Percentiles rank a stretch among this genome's conserved stretches.
phyloP scores from a whole-genome alignment of 2,797 vertebrate species.

The Lithobates pipiens region DNA sequence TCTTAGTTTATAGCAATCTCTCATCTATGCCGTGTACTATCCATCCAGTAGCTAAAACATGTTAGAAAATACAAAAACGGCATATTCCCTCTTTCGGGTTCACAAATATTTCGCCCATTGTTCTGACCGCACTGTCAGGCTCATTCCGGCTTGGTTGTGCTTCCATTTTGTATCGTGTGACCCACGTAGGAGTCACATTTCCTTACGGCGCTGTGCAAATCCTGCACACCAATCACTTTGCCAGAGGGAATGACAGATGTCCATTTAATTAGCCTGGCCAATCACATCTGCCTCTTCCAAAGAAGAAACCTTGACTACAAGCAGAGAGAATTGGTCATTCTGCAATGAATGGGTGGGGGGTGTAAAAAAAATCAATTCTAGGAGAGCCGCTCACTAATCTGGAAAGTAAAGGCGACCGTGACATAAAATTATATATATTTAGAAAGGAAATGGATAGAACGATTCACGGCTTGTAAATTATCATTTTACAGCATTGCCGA shows the following conservation, averaged over 20 bases:
- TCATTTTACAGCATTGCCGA: neutral
- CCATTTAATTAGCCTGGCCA: neutral
- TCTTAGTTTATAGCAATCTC: no score
- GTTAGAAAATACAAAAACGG: no score
- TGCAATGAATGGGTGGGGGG: neutral
- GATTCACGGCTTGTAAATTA: neutral
- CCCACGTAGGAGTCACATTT: neutral
- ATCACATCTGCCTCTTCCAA: neutral
- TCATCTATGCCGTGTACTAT: no score
- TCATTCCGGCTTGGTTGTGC: no score
- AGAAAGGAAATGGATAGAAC: neutral
- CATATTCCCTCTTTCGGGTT: no score
- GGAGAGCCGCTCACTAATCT: neutral
- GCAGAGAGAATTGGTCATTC: neutral
- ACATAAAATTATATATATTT: neutral
- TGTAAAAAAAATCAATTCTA: neutral
- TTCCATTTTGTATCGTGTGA: neutral
- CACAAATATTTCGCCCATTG: no score
- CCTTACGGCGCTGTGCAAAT: neutral
- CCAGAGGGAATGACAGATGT: neutral
- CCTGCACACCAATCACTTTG: no score
- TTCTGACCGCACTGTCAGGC: no score
- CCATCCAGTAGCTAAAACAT: no score
- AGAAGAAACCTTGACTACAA: neutral
- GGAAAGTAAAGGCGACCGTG: neutral